Evolutionary conservation across 35 echinoderm and acorn worm genomes (phyloP), one percentile per base, ranked within the genome.

Genomic region (Stichopus chloronotus): DNA sequence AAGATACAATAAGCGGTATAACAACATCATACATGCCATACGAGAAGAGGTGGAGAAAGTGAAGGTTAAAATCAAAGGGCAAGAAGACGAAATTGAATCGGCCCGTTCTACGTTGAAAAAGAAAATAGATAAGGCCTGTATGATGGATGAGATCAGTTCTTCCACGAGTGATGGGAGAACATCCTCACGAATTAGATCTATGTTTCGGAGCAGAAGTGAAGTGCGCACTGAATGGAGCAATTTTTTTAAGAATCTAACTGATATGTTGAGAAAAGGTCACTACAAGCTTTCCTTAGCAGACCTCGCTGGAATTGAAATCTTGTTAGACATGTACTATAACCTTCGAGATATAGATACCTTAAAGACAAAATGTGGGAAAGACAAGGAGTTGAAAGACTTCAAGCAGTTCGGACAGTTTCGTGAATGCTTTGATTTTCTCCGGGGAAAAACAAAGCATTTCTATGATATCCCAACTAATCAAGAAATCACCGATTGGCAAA

Each of bases 21-120:
- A 93, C 24, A 98, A 92, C 57, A 91, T 57, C 14, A 95, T 95
- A 24, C 92, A 95, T 25, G 74, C 92, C 14, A 84, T 92, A 25
- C 84, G 93, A 53, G 57, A 22, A 17, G 96, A 98, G 63, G 88
- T 98, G 16, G 96, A 98, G 20, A 9, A 63, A 56, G 94, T 98
- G 53, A 98, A 98, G 53, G 14, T 19, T 25, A 52, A 92, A 78
- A 78, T 96, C 23, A 55, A 52, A 25, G 90, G 90, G 5, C 65
- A 92, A 12, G 6, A 55, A 8, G 4, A n/a, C 4, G 30, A 80
- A 52, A 94, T 98, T 59, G 12, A 74, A 16, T 7, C 69, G 19
- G 13, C 19, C 4, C 69, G 69, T 74, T 74, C 69, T 74, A 20
- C 0, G 19, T 74, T 74, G 19, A 19, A 20, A 19, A n/a, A 14